These are phyloP conservation scores for Megaceryle torquata DNA, from an alignment of 2,113 vertebrate species.

Conservation along the genomic window DNA sequence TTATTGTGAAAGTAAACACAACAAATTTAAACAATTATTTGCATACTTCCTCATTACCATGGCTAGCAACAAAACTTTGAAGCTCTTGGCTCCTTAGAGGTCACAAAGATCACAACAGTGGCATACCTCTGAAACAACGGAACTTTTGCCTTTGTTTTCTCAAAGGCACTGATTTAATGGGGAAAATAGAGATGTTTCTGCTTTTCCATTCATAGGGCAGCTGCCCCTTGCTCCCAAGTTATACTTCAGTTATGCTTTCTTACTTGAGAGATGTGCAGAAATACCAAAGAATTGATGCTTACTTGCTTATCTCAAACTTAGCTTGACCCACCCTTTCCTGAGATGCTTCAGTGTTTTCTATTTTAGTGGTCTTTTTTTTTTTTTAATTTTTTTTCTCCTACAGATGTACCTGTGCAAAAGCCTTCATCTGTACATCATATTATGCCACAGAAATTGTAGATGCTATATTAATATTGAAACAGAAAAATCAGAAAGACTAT, in stretches of 20 bases:
- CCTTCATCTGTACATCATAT: not conserved
- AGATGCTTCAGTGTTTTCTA: constrained; percentile 23
- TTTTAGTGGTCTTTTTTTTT: not conserved
- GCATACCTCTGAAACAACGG: not conserved
- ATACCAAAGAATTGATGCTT: not conserved
- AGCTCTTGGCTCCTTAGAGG: not conserved
- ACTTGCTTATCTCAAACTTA: not conserved
- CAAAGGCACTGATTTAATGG: not conserved
- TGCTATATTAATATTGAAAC: not conserved
- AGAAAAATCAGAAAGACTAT: not conserved
- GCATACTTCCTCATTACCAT: not conserved
- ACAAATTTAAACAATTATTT: not conserved
- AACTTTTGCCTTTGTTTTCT: not conserved
- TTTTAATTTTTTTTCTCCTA: not conserved
- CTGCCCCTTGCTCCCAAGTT: not conserved
- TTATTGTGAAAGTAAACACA: not conserved
- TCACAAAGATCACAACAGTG: not conserved
- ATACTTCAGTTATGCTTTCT: not conserved
- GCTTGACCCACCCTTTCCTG: constrained; percentile 53
- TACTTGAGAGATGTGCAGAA: not conserved
- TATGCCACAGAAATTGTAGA: not conserved
- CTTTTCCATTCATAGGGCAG: not conserved
- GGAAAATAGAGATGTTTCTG: not conserved
- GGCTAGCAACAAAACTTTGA: not conserved
- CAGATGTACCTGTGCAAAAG: not conserved